A percentile compares a stretch with the other conserved stretches of the same genome.
Evolutionary conservation across 1,140 invertebrate species (phyloP).

Genomic region (Eurosta solidaginis): DNA sequence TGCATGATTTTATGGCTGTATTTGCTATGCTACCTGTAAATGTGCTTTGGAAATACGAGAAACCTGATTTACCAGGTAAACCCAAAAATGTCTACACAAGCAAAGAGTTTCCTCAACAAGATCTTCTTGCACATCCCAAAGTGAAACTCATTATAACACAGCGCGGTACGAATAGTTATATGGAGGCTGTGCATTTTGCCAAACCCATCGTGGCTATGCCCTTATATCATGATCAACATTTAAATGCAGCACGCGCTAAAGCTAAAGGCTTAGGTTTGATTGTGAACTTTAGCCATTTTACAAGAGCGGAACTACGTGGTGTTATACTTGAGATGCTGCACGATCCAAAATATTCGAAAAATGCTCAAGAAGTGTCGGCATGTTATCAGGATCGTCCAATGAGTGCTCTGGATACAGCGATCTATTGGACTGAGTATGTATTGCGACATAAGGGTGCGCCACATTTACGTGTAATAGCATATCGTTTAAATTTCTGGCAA

Average conservation of each 20-base stretch:
- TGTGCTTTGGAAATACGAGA: constrained; percentile 74
- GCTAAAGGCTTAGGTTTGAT: constrained; percentile 60
- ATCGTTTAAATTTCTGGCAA: constrained; percentile 56
- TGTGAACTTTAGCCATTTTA: constrained; percentile 55
- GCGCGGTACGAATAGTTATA: constrained; percentile 70
- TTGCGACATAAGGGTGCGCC: constrained; percentile 64
- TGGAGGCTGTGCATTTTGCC: constrained; percentile 72
- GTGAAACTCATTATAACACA: constrained; percentile 73
- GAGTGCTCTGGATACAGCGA: constrained; percentile 67
- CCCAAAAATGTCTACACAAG: constrained; percentile 67
- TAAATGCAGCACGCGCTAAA: constrained; percentile 63
- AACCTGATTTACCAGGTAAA: constrained; percentile 62
- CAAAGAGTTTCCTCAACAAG: constrained; percentile 74
- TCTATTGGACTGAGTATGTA: constrained; percentile 75
- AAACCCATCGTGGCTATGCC: constrained; percentile 74
- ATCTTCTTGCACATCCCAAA: constrained; percentile 72
- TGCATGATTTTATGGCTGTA: constrained; percentile 63
- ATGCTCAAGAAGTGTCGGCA: constrained; percentile 58
- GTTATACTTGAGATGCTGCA: constrained; percentile 46
- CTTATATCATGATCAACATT: constrained; percentile 68
- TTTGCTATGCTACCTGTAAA: constrained; percentile 65
- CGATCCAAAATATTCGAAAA: constrained; percentile 38
- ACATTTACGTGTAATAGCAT: constrained; percentile 64
- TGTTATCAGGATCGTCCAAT: constrained; percentile 68
- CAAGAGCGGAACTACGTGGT: constrained; percentile 45